A percentile compares a stretch with the other conserved stretches of the same genome.
Conservation (phyloP, 1,140 invertebrate species). For the Cryptotermes secundus region DNA sequence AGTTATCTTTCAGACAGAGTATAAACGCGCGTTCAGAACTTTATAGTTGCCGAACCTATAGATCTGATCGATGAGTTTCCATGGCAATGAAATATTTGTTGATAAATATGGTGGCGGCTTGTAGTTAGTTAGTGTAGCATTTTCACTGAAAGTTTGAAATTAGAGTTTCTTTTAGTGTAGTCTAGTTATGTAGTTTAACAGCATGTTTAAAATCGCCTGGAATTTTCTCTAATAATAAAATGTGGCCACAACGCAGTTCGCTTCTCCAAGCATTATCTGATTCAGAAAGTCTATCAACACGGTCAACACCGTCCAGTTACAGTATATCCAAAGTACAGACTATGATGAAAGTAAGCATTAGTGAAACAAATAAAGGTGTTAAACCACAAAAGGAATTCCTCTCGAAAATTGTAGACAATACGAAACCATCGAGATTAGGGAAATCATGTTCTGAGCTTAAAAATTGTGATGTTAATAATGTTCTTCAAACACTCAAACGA, state of each 20-base stretch:
- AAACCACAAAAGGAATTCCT: not conserved
- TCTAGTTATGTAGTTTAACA: too few relatives aligned
- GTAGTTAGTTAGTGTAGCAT: not conserved
- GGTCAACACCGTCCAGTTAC: not conserved
- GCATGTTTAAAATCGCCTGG: not conserved
- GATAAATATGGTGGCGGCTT: too few relatives aligned
- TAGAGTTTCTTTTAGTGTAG: not conserved
- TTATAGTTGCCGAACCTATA: not conserved
- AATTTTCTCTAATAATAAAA: not conserved
- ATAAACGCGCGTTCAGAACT: too few relatives aligned
- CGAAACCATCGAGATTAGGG: not conserved
- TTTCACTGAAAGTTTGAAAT: not conserved
- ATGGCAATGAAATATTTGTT: not conserved
- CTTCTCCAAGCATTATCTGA: not conserved
- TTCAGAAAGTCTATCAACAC: not conserved
- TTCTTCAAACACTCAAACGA: not conserved
- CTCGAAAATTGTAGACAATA: not conserved
- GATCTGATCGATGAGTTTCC: not conserved
- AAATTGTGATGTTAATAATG: conserved; percentile 7
- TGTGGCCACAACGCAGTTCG: not conserved
- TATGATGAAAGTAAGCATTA: not conserved
- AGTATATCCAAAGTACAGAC: not conserved
- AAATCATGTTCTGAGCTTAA: not conserved
- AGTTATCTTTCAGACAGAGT: too few relatives aligned
- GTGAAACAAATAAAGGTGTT: not conserved